These are phyloP conservation scores for Dendropsophus ebraccatus DNA, from an alignment of 2,113 vertebrate species.

Conservation along the genomic window DNA sequence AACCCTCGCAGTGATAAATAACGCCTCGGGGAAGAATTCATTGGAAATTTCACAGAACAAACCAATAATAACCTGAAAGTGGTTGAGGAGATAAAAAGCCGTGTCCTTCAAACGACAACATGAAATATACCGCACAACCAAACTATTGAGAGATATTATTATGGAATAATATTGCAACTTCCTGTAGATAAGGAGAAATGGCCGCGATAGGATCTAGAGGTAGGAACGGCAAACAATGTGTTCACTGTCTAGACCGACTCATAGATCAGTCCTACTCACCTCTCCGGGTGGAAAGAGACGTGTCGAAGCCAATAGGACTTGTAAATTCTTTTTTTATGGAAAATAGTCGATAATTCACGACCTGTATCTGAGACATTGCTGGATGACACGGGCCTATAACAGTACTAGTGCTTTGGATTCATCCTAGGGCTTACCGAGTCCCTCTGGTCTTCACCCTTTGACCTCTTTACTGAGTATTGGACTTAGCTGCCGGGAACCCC, in stretches of 20 bases:
- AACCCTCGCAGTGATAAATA: neutral
- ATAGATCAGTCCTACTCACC: slow-evolving; percentile 32
- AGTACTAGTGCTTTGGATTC: too few species aligned
- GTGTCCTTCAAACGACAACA: slow-evolving; percentile 51
- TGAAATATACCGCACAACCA: slow-evolving; percentile 50
- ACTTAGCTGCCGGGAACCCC: too few species aligned
- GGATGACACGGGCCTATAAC: neutral
- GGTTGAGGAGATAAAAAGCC: slow-evolving; percentile 36
- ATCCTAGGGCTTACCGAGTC: too few species aligned
- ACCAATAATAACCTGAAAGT: slow-evolving; percentile 13
- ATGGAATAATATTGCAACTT: slow-evolving; percentile 54
- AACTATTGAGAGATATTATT: slow-evolving; percentile 54
- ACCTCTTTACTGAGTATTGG: too few species aligned
- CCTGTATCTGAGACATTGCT: neutral
- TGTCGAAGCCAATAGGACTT: neutral
- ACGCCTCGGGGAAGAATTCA: neutral
- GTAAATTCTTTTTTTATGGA: slow-evolving; percentile 22
- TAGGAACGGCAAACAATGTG: slow-evolving; percentile 48
- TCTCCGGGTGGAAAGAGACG: neutral
- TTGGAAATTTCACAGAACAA: slow-evolving; percentile 6
- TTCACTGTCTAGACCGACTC: neutral
- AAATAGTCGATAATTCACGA: neutral
- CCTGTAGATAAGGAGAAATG: slow-evolving; percentile 36
- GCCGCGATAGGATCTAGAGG: slow-evolving; percentile 36
- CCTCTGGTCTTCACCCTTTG: too few species aligned